phyloP scores from a whole-genome alignment of 1,140 invertebrate genomes.

The Stegodyphus mimosarum region DNA sequence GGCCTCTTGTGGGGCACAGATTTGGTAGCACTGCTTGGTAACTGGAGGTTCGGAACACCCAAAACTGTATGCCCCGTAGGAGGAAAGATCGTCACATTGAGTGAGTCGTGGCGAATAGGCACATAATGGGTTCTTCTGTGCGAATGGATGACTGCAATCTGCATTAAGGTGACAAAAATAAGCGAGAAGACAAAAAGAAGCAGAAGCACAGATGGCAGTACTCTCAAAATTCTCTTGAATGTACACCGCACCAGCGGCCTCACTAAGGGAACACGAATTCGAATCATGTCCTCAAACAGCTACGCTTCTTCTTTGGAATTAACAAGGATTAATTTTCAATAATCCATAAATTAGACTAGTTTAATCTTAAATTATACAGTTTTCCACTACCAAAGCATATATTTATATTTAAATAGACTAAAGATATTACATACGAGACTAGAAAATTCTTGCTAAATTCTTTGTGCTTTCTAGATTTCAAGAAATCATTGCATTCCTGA shows the following conservation, averaged over 20 bases:
- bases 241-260: slow-evolving; percentile 62
- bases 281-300: slow-evolving; percentile 30
- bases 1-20: slow-evolving; percentile 32
- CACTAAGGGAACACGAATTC: slow-evolving; percentile 63
- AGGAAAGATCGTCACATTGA: slow-evolving; percentile 7
- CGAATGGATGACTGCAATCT: slow-evolving; percentile 63
- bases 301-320: neutral
- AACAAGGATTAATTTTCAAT: neutral
- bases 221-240: slow-evolving; percentile 61
- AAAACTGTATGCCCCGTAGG: slow-evolving; percentile 3
- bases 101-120: neutral
- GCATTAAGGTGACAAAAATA: slow-evolving; percentile 63
- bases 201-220: slow-evolving; percentile 62
- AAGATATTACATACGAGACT: neutral
- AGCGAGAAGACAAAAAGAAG: slow-evolving; percentile 63
- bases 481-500: no score
- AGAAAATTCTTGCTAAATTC: neutral
- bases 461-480: no score
- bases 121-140: slow-evolving; percentile 59
- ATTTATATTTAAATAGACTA: neutral
- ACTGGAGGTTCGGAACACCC: neutral
- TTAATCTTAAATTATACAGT: neutral
- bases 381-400: neutral
- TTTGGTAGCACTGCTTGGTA: slow-evolving; percentile 23
- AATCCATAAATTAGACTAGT: neutral